Base-by-base conservation (phyloP, 2,888 invertebrate species). In the Dendrolimus pini region DNA sequence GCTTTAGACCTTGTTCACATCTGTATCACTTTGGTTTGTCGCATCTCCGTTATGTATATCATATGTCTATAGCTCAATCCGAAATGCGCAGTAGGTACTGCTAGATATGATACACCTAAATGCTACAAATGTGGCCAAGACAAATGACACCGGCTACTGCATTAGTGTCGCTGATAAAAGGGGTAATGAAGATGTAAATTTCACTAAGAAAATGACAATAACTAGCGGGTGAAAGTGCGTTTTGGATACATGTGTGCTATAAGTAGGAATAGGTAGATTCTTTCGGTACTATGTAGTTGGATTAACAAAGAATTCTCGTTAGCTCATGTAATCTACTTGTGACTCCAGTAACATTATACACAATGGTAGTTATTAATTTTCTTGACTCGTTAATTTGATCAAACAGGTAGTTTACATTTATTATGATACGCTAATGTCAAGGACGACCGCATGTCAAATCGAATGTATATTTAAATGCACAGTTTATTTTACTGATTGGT, bases 161-260 rank as follows among this genome's bases (percentile, higher is more conserved):
- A 65, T 67, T 65, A 72, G 74, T 75, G 76, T 74, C 75, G 77
- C 74, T 72, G 78, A 70, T 68, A 63, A 69, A 71, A 77, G 77
- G 30, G 77, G 79, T 81, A 76, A 76, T 61, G 65, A 65, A 74
- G 83, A 80, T 86, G 86, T 85, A 85, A 69, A 86, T 86, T 86
- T 82, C 76, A 82, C 73, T 82, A 75, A 69, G 72, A 75, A 82
- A 83, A 82, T 83, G 82, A 85, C 87, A 83, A 79, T 83, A 76
- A 75, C 63, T 78, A 79, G 80, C 70, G 69, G 78, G 77, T 57
- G 61, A 59, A 75, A 71, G 77, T 77, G 79, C 80, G 82, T 72
- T 72, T 77, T 75, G 72, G 72, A 72, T 67, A 68, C 68, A 64
- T 60, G 72, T 69, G 72, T 74, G 69, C 66, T 70, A 75, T 68